Percentiles rank a stretch among this genome's conserved stretches.
These are phyloP conservation scores for Papilio glaucus DNA, from an alignment of 1,140 invertebrate species.

Conservation along the genomic window DNA sequence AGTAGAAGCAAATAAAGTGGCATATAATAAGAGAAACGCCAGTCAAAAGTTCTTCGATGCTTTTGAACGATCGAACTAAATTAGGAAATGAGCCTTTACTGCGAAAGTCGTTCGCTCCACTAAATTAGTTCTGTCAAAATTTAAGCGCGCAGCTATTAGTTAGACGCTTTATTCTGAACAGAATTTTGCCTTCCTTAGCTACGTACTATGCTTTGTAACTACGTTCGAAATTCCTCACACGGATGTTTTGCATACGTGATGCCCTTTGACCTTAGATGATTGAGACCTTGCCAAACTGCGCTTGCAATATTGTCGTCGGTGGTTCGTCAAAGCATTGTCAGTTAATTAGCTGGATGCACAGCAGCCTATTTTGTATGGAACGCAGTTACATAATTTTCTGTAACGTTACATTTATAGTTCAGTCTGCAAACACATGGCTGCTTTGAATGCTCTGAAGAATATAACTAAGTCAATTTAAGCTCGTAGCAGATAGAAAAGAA, in stretches of 20 bases:
- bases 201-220: conserved; percentile 3
- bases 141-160: neutral
- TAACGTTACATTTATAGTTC: neutral
- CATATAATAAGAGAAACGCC: neutral
- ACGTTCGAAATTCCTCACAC: conserved; percentile 5
- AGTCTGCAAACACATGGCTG: neutral
- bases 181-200: neutral
- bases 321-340: conserved; percentile 32
- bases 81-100: neutral
- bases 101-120: neutral
- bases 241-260: neutral
- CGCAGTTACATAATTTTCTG: neutral
- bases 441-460: neutral
- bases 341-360: conserved; percentile 25
- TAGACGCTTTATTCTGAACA: conserved; percentile 3
- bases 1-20: neutral
- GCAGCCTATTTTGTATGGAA: neutral
- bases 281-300: neutral
- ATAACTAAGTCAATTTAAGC: neutral
- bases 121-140: conserved; percentile 24
- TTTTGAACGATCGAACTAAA: neutral
- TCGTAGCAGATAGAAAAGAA: too few relatives aligned
- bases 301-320: conserved; percentile 16
- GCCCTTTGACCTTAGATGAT: conserved; percentile 14
- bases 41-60: neutral